phyloP scores from a whole-genome alignment of 2,888 invertebrate species.

The Baccha elongata region DNA sequence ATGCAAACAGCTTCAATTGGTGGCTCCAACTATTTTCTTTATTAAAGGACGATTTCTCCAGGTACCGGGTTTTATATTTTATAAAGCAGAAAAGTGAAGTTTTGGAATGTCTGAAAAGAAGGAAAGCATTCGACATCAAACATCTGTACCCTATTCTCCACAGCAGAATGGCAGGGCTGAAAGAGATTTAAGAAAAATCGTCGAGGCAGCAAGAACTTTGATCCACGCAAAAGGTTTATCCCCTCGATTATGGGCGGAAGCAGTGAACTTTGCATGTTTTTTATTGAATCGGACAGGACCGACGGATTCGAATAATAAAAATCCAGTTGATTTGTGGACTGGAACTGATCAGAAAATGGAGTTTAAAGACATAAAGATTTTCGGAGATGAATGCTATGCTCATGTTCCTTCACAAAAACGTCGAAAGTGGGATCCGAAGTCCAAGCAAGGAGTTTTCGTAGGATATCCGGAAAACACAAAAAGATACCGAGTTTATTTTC shows the following conservation, averaged over 20 bases:
- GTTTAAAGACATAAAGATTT: conserved; percentile 67
- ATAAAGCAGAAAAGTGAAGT: conserved; percentile 72
- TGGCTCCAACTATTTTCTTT: conserved; percentile 70
- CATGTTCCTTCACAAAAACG: too few relatives aligned
- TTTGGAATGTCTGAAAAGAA: conserved; percentile 32
- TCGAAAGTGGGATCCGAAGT: too few relatives aligned
- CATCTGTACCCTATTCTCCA: conserved; percentile 76
- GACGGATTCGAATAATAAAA: too few relatives aligned
- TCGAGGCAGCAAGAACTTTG: conserved; percentile 76
- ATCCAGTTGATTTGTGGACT: too few relatives aligned
- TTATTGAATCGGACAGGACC: too few relatives aligned
- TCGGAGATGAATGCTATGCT: background rate
- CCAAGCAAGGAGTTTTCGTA: too few relatives aligned
- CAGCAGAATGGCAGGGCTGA: conserved; percentile 79
- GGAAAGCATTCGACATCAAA: conserved; percentile 74
- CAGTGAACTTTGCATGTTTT: conserved; percentile 77
- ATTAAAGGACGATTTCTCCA: conserved; percentile 71
- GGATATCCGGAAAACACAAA: too few relatives aligned
- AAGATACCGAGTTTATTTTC: too few relatives aligned
- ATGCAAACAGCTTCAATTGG: conserved; percentile 70
- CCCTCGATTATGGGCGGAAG: conserved; percentile 79
- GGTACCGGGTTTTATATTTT: conserved; percentile 68
- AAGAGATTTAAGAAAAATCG: conserved; percentile 77
- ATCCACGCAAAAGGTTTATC: conserved; percentile 71
- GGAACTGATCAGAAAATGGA: too few relatives aligned